Evolutionary conservation across 2,888 invertebrate species (phyloP).

Genomic region (Leptopilina syphax): DNA sequence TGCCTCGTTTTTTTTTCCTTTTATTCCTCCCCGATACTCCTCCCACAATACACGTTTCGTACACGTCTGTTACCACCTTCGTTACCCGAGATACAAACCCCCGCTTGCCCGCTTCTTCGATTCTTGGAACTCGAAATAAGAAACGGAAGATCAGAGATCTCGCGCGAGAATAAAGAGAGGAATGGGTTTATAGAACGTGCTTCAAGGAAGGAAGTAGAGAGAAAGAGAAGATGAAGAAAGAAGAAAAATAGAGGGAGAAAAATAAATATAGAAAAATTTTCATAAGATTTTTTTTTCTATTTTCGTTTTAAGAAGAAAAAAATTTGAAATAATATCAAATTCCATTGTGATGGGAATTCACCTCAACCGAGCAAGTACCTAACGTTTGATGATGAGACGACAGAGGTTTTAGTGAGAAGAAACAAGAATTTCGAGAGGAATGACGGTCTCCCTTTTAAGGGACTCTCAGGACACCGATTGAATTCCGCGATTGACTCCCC

Average conservation of each 20-base stretch:
- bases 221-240: constrained; percentile 8
- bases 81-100: constrained; percentile 48
- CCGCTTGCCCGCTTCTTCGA: constrained; percentile 32
- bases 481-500: constrained; percentile 53
- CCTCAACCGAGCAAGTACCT: constrained; percentile 44
- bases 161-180: constrained; percentile 53
- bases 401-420: constrained; percentile 40
- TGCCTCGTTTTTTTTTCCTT: constrained; percentile 16
- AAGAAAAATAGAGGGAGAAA: too few relatives aligned
- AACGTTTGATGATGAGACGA: constrained; percentile 29
- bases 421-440: constrained; percentile 45
- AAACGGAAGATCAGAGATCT: constrained; percentile 60
- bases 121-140: constrained; percentile 60
- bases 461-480: constrained; percentile 46
- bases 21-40: constrained; percentile 25
- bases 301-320: not conserved
- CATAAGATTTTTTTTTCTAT: too few relatives aligned
- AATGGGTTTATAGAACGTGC: constrained; percentile 43
- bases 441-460: constrained; percentile 42
- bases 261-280: too few relatives aligned
- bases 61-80: constrained; percentile 39
- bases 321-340: constrained; percentile 56
- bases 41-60: constrained; percentile 42
- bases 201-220: constrained; percentile 49
- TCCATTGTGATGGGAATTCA: constrained; percentile 63